phyloP scores from a whole-genome alignment of 2,888 invertebrate genomes.

The Euproctis similis region DNA sequence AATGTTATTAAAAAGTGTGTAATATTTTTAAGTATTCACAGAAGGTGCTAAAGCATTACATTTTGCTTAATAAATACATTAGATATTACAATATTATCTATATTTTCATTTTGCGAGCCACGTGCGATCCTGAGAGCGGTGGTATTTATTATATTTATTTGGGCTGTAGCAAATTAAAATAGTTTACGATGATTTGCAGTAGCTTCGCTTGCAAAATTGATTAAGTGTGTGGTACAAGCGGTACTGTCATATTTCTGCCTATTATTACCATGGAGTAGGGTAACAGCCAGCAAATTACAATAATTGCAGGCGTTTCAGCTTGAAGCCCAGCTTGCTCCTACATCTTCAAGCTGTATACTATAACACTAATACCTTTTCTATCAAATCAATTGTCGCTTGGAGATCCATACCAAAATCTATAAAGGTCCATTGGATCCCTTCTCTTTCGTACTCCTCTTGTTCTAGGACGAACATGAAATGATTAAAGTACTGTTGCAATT shows the following conservation, averaged over 20 bases:
- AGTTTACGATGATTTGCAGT: slow-evolving; percentile 24
- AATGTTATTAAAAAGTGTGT: neutral
- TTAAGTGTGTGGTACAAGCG: slow-evolving; percentile 39
- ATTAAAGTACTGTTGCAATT: slow-evolving; percentile 96
- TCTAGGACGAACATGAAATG: slow-evolving; percentile 97
- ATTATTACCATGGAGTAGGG: slow-evolving; percentile 30
- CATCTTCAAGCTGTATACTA: slow-evolving; percentile 40
- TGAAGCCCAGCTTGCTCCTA: slow-evolving; percentile 55
- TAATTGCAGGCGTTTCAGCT: slow-evolving; percentile 48
- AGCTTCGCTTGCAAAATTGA: slow-evolving; percentile 29
- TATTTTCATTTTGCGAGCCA: slow-evolving; percentile 9
- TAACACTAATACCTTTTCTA: slow-evolving; percentile 86
- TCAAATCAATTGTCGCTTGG: slow-evolving; percentile 91
- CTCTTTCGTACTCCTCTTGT: slow-evolving; percentile 95
- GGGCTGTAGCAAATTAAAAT: slow-evolving; percentile 28
- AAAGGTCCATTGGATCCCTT: slow-evolving; percentile 93
- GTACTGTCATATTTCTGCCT: slow-evolving; percentile 25
- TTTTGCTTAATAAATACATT: slow-evolving; percentile 3
- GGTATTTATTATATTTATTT: slow-evolving; percentile 23
- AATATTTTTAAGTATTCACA: too few species aligned
- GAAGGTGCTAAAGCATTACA: slow-evolving; percentile 2
- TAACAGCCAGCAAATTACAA: slow-evolving; percentile 43
- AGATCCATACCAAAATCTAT: slow-evolving; percentile 98
- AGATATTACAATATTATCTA: slow-evolving; percentile 6
- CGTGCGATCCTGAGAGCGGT: slow-evolving; percentile 23